Evolutionary conservation across 2,113 vertebrate genomes (phyloP).

Genomic region (Pachypanchax playfairii): DNA sequence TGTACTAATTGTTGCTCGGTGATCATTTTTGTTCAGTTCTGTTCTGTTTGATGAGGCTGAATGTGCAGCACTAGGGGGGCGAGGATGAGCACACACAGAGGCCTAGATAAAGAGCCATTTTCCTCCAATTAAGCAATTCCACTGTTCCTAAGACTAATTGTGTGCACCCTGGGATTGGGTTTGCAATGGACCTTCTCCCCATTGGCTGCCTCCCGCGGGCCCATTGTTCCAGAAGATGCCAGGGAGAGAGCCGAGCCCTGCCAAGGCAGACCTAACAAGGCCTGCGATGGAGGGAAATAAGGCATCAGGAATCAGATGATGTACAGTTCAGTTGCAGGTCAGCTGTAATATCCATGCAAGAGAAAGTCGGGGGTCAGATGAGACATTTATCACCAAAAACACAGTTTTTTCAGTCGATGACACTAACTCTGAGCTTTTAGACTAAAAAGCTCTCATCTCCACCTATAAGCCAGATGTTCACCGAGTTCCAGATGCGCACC

Average conservation of each 20-base stretch:
- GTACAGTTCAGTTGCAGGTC: slow-evolving; percentile 57
- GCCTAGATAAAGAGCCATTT: slow-evolving; percentile 71
- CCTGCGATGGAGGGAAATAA: slow-evolving; percentile 57
- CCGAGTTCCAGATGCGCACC: slow-evolving; percentile 56
- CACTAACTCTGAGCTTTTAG: slow-evolving; percentile 17
- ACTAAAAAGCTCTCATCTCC: slow-evolving; percentile 29
- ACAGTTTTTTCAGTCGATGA: slow-evolving; percentile 9
- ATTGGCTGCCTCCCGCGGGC: slow-evolving; percentile 73
- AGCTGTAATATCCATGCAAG: slow-evolving; percentile 35
- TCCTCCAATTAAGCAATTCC: slow-evolving; percentile 80
- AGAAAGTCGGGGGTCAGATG: slow-evolving; percentile 28
- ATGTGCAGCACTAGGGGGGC: slow-evolving; percentile 46
- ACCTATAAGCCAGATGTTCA: slow-evolving; percentile 57
- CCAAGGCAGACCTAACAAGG: slow-evolving; percentile 73
- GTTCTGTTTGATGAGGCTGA: slow-evolving; percentile 38
- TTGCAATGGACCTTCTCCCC: slow-evolving; percentile 66
- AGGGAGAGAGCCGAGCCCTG: slow-evolving; percentile 62
- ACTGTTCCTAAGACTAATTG: slow-evolving; percentile 75
- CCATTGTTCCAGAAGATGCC: slow-evolving; percentile 73
- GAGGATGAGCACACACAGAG: slow-evolving; percentile 55
- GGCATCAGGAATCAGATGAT: slow-evolving; percentile 68
- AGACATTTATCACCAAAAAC: slow-evolving; percentile 10
- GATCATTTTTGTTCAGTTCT: slow-evolving; percentile 11
- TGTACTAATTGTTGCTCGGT: not conserved
- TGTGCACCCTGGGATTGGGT: slow-evolving; percentile 66